Conservation (phyloP, 2,888 invertebrate genomes). For the Euproctis similis region DNA sequence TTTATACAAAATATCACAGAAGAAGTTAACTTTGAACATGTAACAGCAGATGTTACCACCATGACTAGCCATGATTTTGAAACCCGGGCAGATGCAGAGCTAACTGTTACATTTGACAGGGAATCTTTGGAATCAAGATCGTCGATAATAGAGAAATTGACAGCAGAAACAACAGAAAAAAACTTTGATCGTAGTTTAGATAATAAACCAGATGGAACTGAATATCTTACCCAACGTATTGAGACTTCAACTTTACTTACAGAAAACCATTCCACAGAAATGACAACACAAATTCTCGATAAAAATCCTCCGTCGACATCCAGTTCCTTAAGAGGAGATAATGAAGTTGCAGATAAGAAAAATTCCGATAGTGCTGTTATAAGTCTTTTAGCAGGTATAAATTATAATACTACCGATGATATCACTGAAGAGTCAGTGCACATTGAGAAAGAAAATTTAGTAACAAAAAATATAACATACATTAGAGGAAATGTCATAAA, state of each 20-base stretch:
- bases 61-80: conserved; percentile 4
- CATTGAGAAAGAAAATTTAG: conserved; percentile 4
- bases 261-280: too few species aligned
- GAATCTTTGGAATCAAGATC: conserved; percentile 35
- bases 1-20: conserved; percentile 27
- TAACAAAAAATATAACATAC: conserved; percentile 3
- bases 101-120: conserved; percentile 15
- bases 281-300: too few species aligned
- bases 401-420: conserved; percentile 6
- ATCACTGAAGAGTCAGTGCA: conserved; percentile 8
- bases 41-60: conserved; percentile 28
- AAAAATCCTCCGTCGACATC: too few species aligned
- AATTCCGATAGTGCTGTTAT: conserved; percentile 26
- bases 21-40: conserved; percentile 21
- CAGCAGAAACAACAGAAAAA: conserved; percentile 5
- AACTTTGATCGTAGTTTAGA: neutral
- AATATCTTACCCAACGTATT: neutral
- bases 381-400: conserved; percentile 20
- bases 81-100: conserved; percentile 25
- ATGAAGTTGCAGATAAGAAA: too few species aligned
- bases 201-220: neutral
- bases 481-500: conserved; percentile 12
- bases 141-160: conserved; percentile 18
- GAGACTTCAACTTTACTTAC: conserved; percentile 6
- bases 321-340: too few species aligned